These are phyloP conservation scores for Acrocephalus scirpaceus DNA, from an alignment of 2,797 vertebrate genomes.

Conservation along the genomic window DNA sequence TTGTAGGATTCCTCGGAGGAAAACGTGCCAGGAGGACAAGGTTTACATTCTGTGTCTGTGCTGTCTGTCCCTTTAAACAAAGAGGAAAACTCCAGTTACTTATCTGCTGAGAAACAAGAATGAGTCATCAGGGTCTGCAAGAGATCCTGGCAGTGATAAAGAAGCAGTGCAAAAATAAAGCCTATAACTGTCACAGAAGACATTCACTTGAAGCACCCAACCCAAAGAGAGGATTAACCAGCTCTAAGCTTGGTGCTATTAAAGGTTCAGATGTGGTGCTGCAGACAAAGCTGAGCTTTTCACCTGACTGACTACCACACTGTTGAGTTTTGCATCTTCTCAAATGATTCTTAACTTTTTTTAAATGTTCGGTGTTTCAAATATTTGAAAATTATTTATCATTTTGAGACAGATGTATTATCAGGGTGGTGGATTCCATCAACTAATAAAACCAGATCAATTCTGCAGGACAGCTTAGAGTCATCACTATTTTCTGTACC, in stretches of 20 bases:
- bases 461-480: neutral
- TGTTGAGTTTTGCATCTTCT: neutral
- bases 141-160: neutral
- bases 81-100: neutral
- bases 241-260: neutral
- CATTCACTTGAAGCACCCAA: neutral
- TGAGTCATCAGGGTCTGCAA: neutral
- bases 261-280: neutral
- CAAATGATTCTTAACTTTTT: neutral
- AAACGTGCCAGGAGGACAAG: conserved; percentile 68
- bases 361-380: neutral
- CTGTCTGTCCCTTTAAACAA: conserved; percentile 52
- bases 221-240: neutral
- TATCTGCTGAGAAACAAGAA: neutral
- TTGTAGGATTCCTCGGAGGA: conserved; percentile 55
- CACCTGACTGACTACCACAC: neutral
- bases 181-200: neutral
- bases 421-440: neutral
- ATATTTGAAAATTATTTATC: neutral
- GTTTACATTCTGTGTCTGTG: conserved; percentile 44
- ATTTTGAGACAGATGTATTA: neutral
- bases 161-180: neutral
- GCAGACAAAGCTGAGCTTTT: neutral
- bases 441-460: neutral
- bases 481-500: neutral